A percentile compares a stretch with the other conserved stretches of the same genome.
Evolutionary conservation across 1,140 invertebrate species (phyloP).

Genomic region (Subanguina moxae): DNA sequence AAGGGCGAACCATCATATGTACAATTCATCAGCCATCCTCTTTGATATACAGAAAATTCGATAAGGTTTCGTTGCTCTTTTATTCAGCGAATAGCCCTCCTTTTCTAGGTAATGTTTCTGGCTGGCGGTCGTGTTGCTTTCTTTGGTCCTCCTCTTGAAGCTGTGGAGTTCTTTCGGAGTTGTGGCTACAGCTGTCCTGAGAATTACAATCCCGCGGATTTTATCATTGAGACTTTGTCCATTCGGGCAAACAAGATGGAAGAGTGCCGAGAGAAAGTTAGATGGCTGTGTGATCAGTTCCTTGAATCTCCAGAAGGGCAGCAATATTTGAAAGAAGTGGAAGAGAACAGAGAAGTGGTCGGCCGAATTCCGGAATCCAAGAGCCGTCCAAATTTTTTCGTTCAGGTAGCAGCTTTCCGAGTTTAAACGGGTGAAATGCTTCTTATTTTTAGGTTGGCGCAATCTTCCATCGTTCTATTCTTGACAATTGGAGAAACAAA

Average conservation of each 20-base stretch:
- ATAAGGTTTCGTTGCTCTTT: too few species aligned
- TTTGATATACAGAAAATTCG: slow-evolving; percentile 75
- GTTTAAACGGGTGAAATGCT: background rate
- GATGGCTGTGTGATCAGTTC: background rate
- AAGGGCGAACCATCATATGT: slow-evolving; percentile 73
- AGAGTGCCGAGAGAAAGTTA: background rate
- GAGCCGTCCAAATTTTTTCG: background rate
- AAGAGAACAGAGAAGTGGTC: slow-evolving; percentile 48
- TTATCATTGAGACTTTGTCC: slow-evolving; percentile 67
- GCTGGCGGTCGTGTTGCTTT: slow-evolving; percentile 61
- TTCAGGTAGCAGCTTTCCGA: background rate
- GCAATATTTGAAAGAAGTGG: slow-evolving; percentile 59
- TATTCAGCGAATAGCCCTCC: too few species aligned
- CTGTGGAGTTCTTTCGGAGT: slow-evolving; percentile 46
- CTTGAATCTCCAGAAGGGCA: background rate
- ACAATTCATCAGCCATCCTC: slow-evolving; percentile 83
- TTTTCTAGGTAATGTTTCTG: slow-evolving; percentile 57
- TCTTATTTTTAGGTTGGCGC: slow-evolving; percentile 12
- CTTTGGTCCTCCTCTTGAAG: slow-evolving; percentile 44
- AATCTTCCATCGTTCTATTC: slow-evolving; percentile 37
- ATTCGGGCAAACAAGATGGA: background rate
- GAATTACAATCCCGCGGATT: slow-evolving; percentile 71
- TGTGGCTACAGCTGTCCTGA: slow-evolving; percentile 70
- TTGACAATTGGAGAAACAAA: slow-evolving; percentile 56
- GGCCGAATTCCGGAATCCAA: slow-evolving; percentile 35